These are phyloP conservation scores for Galaxea fascicularis DNA, from an alignment of 92 coral and sea anemone genomes.

Conservation along the genomic window DNA sequence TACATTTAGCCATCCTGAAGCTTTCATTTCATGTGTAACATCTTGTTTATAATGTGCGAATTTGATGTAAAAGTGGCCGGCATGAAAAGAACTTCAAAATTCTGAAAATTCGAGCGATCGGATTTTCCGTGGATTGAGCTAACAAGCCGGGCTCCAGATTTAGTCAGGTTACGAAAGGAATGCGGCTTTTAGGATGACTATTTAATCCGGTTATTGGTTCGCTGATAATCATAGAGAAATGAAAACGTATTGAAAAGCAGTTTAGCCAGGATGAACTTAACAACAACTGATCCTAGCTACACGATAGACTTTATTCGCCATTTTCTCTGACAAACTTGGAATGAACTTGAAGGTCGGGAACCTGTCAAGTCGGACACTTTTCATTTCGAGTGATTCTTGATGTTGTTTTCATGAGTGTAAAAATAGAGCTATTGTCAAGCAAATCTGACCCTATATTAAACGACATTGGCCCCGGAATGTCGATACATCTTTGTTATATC, in stretches of 20 bases:
- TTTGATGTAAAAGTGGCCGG: neutral
- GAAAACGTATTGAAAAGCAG: neutral
- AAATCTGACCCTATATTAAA: neutral
- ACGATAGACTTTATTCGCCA: neutral
- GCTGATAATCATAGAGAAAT: neutral
- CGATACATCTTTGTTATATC: too few species aligned
- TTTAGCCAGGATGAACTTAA: too few species aligned
- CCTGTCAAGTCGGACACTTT: neutral
- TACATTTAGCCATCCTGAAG: neutral
- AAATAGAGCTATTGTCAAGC: slow-evolving; percentile 9
- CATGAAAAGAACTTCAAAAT: too few species aligned
- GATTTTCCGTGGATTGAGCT: neutral
- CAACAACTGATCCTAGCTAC: too few species aligned
- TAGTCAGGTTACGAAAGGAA: neutral
- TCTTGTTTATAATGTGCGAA: neutral
- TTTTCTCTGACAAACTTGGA: neutral
- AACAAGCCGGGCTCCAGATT: slow-evolving; percentile 3
- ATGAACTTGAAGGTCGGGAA: neutral
- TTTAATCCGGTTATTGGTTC: neutral
- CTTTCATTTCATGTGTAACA: neutral
- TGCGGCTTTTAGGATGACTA: neutral
- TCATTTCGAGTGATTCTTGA: neutral
- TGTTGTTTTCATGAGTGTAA: neutral
- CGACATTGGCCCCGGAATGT: neutral
- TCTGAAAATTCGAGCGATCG: too few species aligned